Percentiles rank a stretch among this genome's conserved stretches.
phyloP scores from a whole-genome alignment of 2,888 invertebrate species.

The Nesidiocoris tenuis region DNA sequence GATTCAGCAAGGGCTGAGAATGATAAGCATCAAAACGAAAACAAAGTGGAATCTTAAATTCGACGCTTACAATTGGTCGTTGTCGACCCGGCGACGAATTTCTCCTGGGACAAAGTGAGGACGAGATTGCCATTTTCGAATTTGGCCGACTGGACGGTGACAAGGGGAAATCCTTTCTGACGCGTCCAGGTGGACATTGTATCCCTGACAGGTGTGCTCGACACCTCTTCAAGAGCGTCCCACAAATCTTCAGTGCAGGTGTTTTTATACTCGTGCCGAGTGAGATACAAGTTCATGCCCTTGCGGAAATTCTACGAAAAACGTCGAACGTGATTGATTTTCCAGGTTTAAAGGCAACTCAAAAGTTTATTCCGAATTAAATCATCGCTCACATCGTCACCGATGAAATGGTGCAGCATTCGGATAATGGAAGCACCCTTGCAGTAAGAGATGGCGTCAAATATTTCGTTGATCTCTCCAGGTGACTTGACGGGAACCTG shows the following conservation, averaged over 20 bases:
- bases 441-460: slow-evolving; percentile 94
- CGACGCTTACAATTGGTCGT: slow-evolving; percentile 1
- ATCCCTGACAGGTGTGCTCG: slow-evolving; percentile 74
- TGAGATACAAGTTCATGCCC: slow-evolving; percentile 88
- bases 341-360: too few species aligned
- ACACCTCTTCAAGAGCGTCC: slow-evolving; percentile 71
- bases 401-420: slow-evolving; percentile 92
- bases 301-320: slow-evolving; percentile 72
- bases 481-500: slow-evolving; percentile 82
- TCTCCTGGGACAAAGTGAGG: slow-evolving; percentile 73
- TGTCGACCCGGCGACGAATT: slow-evolving; percentile 85
- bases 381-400: slow-evolving; percentile 61
- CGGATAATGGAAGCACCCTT: slow-evolving; percentile 93
- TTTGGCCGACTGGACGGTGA: slow-evolving; percentile 59
- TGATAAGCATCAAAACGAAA: background rate
- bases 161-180: slow-evolving; percentile 90
- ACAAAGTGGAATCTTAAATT: background rate
- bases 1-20: too few species aligned
- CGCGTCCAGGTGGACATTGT: slow-evolving; percentile 98
- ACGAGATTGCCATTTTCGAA: slow-evolving; percentile 65
- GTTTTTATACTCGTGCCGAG: slow-evolving; percentile 82
- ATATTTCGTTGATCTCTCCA: slow-evolving; percentile 94
- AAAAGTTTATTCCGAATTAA: background rate
- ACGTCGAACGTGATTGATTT: background rate
- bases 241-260: slow-evolving; percentile 92